phyloP scores from a whole-genome alignment of 2,888 invertebrate species.

The Pardosa pseudoannulata region DNA sequence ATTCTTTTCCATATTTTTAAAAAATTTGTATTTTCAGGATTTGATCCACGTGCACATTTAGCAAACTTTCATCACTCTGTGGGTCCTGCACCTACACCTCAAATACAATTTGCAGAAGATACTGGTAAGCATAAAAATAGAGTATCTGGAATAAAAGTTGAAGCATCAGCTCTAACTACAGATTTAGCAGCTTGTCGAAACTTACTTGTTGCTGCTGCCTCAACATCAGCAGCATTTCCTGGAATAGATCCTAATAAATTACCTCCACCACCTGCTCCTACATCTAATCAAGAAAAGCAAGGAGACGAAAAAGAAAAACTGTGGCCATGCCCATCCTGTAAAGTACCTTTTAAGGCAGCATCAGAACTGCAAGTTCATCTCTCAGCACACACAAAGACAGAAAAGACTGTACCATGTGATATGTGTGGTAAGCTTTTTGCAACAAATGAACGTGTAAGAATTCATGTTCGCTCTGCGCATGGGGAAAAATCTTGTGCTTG shows the following conservation, averaged over 20 bases:
- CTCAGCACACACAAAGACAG: constrained; percentile 74
- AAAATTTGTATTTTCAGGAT: constrained; percentile 46
- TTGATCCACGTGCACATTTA: constrained; percentile 73
- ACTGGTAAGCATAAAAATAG: constrained; percentile 64
- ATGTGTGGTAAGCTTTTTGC: constrained; percentile 75
- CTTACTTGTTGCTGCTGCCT: constrained; percentile 61
- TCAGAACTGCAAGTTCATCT: constrained; percentile 75
- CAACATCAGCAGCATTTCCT: constrained; percentile 71
- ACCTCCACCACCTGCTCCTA: constrained; percentile 55
- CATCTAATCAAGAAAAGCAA: constrained; percentile 27
- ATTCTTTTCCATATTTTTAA: not conserved
- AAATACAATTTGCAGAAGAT: constrained; percentile 63
- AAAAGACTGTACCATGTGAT: constrained; percentile 75
- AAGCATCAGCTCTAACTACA: constrained; percentile 51
- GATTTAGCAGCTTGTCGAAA: constrained; percentile 70
- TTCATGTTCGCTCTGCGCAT: constrained; percentile 75
- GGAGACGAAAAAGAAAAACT: constrained; percentile 69
- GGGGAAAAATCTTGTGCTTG: constrained; percentile 75
- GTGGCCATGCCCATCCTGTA: constrained; percentile 75
- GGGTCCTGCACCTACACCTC: constrained; percentile 60
- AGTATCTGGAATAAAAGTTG: constrained; percentile 65
- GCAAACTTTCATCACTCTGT: constrained; percentile 71
- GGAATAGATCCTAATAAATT: constrained; percentile 71
- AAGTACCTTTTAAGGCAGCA: constrained; percentile 74
- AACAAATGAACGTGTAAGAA: constrained; percentile 74